Evolutionary conservation across 2,113 vertebrate genomes (phyloP), one percentile per base, ranked within the genome.

Genomic region (Lamprologus ornatipinnis): DNA sequence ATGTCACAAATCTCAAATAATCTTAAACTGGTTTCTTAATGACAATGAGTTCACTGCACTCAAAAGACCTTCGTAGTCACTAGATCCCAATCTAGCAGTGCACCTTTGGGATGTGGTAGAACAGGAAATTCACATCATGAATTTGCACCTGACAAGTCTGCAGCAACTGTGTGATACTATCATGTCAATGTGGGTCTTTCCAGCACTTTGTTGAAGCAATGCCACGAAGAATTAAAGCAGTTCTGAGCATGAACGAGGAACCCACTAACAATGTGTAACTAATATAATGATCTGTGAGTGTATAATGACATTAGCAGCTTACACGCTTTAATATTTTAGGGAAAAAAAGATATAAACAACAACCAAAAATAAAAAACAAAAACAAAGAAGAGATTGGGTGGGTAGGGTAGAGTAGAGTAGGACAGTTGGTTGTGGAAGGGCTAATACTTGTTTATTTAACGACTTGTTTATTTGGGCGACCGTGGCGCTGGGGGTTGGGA

Each of bases 1-100:
- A 73, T 73, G 37, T 70, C 65, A 70, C 37, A 73, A 73, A 45
- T 40, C 13, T 73, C 37, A 73, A 15, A 73, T 45, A 9, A 73
- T 45, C 37, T 45, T 6, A 73, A 73, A 45, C 65, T 73, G 21
- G 21, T 23, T 45, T 73, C 37, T 73, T 10, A 8, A 73, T 26
- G 21, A 45, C 65, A 26, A 26, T 73, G 65, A 45, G 21, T 73
- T 70, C n/a, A 23, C 13, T 45, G 65, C 13, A 26, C 37, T 45
- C 37, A 73, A 45, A 73, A 6, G 21, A 42, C n/a, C 65, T 26
- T 42, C 2, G 2, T 6, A 45, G 4, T 73, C 65, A 45, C 21
- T 42, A 45, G 37, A 73, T 45, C 13, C 19, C 37, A 73, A 45
- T 73, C 37, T 42, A 45, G 37, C 13, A 73, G 65, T 42, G 65